Evolutionary conservation across 2,113 vertebrate genomes (phyloP), one percentile per base, ranked within the genome.

Genomic region (Pterophyllum scalare): DNA sequence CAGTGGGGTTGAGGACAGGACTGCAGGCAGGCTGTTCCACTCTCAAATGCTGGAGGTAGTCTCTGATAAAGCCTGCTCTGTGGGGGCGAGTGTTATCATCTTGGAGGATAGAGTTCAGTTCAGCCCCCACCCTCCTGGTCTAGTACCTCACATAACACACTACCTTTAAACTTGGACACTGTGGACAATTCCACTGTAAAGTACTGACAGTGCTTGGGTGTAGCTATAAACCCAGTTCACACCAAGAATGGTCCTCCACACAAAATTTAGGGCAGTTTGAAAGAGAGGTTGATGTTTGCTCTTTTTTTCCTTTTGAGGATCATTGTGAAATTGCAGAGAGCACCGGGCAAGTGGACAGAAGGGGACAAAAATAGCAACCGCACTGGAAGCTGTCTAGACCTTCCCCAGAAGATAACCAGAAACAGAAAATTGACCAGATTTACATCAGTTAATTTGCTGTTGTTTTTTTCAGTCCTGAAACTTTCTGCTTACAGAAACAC

Each of bases 361-460:
- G 3, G 0, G 11, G 15, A 10, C 8, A 28, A 49, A 52, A 1
- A 31, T 8, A 20, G 43, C 43, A 70, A 11, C 24, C 24, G 52
- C 61, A 2, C 20, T 40, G 6, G 33, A 64, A 40, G 35, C 61
- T 40, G 61, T 64, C 61, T 9, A 64, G 11, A 24, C 20, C 0
- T 35, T 20, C 2, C 56, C 11, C n/a, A 13, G 56, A 58, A 58
- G 4, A 58, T n/a, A 12, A 22, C 11, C 11, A 19, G 10, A 11
- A 38, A n/a, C 20, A 19, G 19, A 12, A 35, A 6, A 46, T 11
- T 46, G 38, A 26, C 64, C 62, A 67, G 24, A 67, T 22, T 6
- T 46, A 6, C 24, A 2, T 67, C 38, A 11, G 4, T 46, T 67
- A 6, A 0, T n/a, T n/a, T n/a, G n/a, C n/a, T n/a, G n/a, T n/a